Evolutionary conservation across 1,140 invertebrate species (phyloP).

Genomic region (Belonocnema kinseyi): DNA sequence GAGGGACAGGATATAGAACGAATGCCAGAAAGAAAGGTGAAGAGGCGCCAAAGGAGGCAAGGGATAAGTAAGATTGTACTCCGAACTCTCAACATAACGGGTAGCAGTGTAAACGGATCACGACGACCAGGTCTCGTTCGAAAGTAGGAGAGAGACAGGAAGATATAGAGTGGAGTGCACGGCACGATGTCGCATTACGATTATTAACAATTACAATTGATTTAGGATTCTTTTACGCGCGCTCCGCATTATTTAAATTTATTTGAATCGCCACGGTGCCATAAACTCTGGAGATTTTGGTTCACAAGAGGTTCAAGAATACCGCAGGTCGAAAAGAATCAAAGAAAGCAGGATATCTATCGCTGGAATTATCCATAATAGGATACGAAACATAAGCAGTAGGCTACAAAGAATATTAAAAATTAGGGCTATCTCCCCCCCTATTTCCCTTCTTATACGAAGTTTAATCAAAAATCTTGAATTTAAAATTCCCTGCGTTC

Average conservation of each 20-base stretch:
- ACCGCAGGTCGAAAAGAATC: neutral
- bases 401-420: too few relatives aligned
- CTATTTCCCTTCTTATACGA: too few relatives aligned
- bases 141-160: slow-evolving; percentile 34
- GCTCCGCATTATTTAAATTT: slow-evolving; percentile 65
- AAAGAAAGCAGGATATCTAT: neutral
- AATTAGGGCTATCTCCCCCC: too few relatives aligned
- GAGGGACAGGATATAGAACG: slow-evolving; percentile 29
- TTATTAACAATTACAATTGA: slow-evolving; percentile 71
- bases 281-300: slow-evolving; percentile 28
- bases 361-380: too few relatives aligned
- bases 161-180: slow-evolving; percentile 41
- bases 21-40: slow-evolving; percentile 22
- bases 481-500: too few relatives aligned
- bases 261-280: slow-evolving; percentile 55
- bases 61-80: slow-evolving; percentile 56
- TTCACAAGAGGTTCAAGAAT: neutral
- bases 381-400: too few relatives aligned
- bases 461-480: too few relatives aligned
- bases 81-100: slow-evolving; percentile 66
- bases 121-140: slow-evolving; percentile 49
- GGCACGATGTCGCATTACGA: slow-evolving; percentile 58
- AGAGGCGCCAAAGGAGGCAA: slow-evolving; percentile 29
- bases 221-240: slow-evolving; percentile 61
- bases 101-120: slow-evolving; percentile 69